Evolutionary conservation across 2,113 vertebrate species (phyloP), one percentile per base, ranked within the genome.

Genomic region (Myrmecophaga tridactyla): DNA sequence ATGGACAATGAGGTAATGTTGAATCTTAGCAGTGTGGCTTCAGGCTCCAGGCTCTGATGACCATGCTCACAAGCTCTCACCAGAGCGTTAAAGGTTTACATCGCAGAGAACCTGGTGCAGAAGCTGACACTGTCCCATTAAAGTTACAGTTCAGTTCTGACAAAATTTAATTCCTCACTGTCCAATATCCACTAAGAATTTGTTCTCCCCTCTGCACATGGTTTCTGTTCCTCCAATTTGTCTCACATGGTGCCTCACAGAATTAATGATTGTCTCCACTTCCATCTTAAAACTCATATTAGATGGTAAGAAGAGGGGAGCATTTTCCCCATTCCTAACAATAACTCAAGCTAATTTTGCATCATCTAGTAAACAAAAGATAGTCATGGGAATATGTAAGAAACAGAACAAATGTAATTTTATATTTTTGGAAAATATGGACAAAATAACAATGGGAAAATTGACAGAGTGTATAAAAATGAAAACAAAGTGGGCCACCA

Each of bases 1-100:
- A 5, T 65, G 1, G 21, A 6, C 3, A 4, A 7, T 31, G 21
- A 11, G n/a, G n/a, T n/a, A n/a, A 14, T n/a, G 2, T 80, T 43
- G 27, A 75, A 5, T 75, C 20, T 4, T 9, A 5, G 46, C 6
- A 3, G 9, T 13, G 12, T 10, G 43, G 20, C 8, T 18, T 51
- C n/a, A 53, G n/a, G 11, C 63, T 65, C 13, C 9, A 23, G 11
- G 13, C 6, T 3, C 29, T 46, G 25, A 70, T 18, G 14, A 23
- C 27, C 53, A 20, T 56, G n/a, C 6, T 73, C n/a, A 82, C 1
- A n/a, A 23, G 0, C 6, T 43, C 7, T 62, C 46, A 34, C 63
- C 72, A 56, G 10, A 14, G 1, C 11, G 87, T 53, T 53, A 9
- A 58, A 43, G 43, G 20, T 25, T 58, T 41, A 11, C 1, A 58